A percentile compares a stretch with the other conserved stretches of the same genome.
Conservation (phyloP, 2,888 invertebrate species). For the Seira sanloemensis region DNA sequence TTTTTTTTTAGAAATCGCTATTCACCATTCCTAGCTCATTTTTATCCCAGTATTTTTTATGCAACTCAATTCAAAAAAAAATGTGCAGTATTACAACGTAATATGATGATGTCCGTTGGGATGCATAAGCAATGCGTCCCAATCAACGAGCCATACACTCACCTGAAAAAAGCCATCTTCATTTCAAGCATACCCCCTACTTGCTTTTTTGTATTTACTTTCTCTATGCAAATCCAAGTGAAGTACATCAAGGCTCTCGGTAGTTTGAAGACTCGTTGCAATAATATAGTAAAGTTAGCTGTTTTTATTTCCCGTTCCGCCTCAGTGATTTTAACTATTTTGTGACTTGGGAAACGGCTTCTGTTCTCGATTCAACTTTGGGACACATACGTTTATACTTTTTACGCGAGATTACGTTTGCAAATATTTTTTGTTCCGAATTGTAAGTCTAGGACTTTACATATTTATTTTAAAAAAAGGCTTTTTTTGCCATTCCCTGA, state of each 20-base stretch:
- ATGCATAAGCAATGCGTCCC: background rate
- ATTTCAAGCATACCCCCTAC: background rate
- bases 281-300: no score
- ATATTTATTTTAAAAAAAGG: no score
- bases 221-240: background rate
- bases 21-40: background rate
- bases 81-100: background rate
- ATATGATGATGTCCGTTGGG: background rate
- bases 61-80: constrained; percentile 35
- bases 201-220: background rate
- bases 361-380: no score
- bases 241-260: no score
- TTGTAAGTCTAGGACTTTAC: no score
- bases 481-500: no score
- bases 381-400: background rate
- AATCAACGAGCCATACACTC: no score
- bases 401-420: background rate
- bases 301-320: background rate
- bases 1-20: no score
- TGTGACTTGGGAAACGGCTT: background rate
- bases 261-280: background rate
- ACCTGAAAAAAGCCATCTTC: background rate
- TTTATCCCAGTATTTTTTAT: constrained; percentile 2
- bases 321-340: background rate
- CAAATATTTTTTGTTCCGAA: background rate